Evolutionary conservation across 2,888 invertebrate species (phyloP), one percentile per base, ranked within the genome.

Genomic region (Isotomurus palustris): DNA sequence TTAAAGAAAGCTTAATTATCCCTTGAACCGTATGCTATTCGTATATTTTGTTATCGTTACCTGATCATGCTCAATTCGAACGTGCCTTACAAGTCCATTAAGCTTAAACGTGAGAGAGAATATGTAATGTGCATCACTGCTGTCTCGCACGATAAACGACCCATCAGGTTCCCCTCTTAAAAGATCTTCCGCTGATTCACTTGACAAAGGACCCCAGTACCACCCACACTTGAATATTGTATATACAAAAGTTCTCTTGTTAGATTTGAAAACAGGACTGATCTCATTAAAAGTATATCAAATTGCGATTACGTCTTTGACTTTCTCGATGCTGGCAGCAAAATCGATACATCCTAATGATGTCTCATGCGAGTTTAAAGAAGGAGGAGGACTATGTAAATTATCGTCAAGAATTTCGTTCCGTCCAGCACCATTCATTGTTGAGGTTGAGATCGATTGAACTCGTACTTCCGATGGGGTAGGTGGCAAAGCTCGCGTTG

Each of bases 181-280:
- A 64, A 93, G 86, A 77, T 90, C 91, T 75, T 93, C 93, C 1
- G 93, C 92, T 58, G 88, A 86, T 76, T 91, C 91, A 53, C 91
- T 88, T 24, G 91, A 89, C 72, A 93, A 83, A 32, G 92, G 91
- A 60, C 93, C 93, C 93, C 93, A 93, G 75, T 93, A 93, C 93
- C 93, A 93, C 41, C 91, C 92, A 75, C 88, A 91, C 91, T 91
- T 75, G n/a, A n/a, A n/a, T n/a, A n/a, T n/a, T n/a, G n/a, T n/a
- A n/a, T n/a, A n/a, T n/a, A n/a, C n/a, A n/a, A n/a, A n/a, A n/a
- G n/a, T n/a, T n/a, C n/a, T n/a, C n/a, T n/a, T n/a, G n/a, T n/a
- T n/a, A n/a, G n/a, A n/a, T n/a, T n/a, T n/a, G n/a, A n/a, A n/a
- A n/a, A n/a, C n/a, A n/a, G n/a, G n/a, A n/a, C n/a, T n/a, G n/a